Conservation (phyloP, 2,113 vertebrate species). For the Salvelinus sp. region DNA sequence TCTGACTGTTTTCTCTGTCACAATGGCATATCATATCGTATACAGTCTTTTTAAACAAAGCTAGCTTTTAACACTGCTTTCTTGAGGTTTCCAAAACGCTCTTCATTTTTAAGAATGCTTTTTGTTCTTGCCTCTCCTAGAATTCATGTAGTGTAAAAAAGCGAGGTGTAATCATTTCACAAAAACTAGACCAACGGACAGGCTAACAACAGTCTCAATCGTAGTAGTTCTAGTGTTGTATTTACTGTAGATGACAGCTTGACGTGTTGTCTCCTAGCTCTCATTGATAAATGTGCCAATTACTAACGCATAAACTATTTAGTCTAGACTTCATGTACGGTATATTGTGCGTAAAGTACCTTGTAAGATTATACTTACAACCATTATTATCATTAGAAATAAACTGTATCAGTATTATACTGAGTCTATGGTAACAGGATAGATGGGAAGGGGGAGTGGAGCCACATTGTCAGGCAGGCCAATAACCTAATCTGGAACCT, state of each 20-base stretch:
- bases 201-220: slow-evolving; percentile 62
- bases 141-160: slow-evolving; percentile 53
- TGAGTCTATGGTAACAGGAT: slow-evolving; percentile 57
- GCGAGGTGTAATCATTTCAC: slow-evolving; percentile 68
- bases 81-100: slow-evolving; percentile 50
- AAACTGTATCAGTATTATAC: slow-evolving; percentile 84
- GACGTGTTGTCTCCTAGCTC: slow-evolving; percentile 78
- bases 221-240: slow-evolving; percentile 84
- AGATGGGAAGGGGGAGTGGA: slow-evolving; percentile 56
- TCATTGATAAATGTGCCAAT: slow-evolving; percentile 95
- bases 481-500: slow-evolving; percentile 69
- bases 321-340: slow-evolving; percentile 83
- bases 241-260: slow-evolving; percentile 79
- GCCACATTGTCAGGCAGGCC: slow-evolving; percentile 44
- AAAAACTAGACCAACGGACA: slow-evolving; percentile 77
- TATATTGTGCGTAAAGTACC: slow-evolving; percentile 86
- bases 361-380: slow-evolving; percentile 80
- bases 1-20: slow-evolving; percentile 49
- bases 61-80: slow-evolving; percentile 34
- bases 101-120: slow-evolving; percentile 53
- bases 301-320: slow-evolving; percentile 85
- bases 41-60: slow-evolving; percentile 29
- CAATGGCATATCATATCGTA: slow-evolving; percentile 38
- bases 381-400: slow-evolving; percentile 56
- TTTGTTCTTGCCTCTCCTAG: slow-evolving; percentile 59